Evolutionary conservation across 2,888 invertebrate species (phyloP).

Genomic region (Idaea aversata): DNA sequence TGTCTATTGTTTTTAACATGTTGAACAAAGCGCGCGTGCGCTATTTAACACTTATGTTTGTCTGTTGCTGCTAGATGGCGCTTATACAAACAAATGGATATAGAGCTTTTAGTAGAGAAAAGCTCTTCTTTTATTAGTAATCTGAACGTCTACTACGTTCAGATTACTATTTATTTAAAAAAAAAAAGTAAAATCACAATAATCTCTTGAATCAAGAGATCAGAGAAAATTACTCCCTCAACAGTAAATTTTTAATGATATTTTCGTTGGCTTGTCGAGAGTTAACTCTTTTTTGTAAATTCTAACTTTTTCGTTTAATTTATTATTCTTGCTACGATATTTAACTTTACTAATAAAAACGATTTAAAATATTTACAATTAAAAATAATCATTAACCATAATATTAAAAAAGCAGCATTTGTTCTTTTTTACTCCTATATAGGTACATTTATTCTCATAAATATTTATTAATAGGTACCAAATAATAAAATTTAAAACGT

Average conservation of each 20-base stretch:
- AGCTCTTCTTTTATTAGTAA: too few relatives aligned
- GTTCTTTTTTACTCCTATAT: too few relatives aligned
- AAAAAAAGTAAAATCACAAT: too few relatives aligned
- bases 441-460: too few relatives aligned
- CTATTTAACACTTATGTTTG: constrained; percentile 25
- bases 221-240: background rate
- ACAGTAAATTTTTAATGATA: constrained; percentile 15
- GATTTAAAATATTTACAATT: too few relatives aligned
- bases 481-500: constrained; percentile 10
- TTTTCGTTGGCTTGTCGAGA: background rate
- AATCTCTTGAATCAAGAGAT: background rate
- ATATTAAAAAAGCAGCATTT: too few relatives aligned
- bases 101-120: background rate
- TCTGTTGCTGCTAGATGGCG: constrained; percentile 46
- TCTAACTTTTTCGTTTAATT: background rate
- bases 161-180: too few relatives aligned
- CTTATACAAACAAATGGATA: constrained; percentile 11
- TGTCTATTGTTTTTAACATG: background rate
- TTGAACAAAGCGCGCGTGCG: constrained; percentile 20
- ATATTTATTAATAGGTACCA: too few relatives aligned
- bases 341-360: too few relatives aligned
- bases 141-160: too few relatives aligned
- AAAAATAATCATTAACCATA: too few relatives aligned
- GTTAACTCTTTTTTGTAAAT: background rate
- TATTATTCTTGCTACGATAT: background rate